These are phyloP conservation scores for Drosophila jambulina DNA, from an alignment of 1,140 invertebrate species.

Conservation along the genomic window DNA sequence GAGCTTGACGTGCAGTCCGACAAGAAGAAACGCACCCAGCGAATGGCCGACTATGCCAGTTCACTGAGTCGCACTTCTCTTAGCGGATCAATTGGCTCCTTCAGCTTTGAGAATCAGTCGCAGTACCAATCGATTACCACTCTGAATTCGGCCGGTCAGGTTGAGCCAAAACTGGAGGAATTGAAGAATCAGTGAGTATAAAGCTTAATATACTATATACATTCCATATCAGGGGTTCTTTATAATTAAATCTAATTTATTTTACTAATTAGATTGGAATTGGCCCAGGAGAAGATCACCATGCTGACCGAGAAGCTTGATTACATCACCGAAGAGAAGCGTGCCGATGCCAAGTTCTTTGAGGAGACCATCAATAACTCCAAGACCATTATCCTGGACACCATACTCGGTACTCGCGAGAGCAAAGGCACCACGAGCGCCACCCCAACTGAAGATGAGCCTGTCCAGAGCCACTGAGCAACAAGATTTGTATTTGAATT, in stretches of 20 bases:
- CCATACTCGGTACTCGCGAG: slow-evolving; percentile 44
- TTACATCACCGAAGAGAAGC: slow-evolving; percentile 66
- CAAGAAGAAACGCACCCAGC: slow-evolving; percentile 77
- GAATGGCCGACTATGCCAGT: slow-evolving; percentile 72
- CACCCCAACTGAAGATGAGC: not conserved
- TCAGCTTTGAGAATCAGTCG: slow-evolving; percentile 74
- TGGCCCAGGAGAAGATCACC: slow-evolving; percentile 77
- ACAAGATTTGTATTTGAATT: slow-evolving; percentile 34
- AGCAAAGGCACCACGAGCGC: slow-evolving; percentile 3
- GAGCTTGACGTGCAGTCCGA: slow-evolving; percentile 74
- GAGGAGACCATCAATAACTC: slow-evolving; percentile 70
- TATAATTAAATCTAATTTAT: not conserved
- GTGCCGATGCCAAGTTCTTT: slow-evolving; percentile 72
- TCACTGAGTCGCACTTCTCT: slow-evolving; percentile 61
- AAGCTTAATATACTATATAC: not conserved
- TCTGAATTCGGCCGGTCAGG: slow-evolving; percentile 15
- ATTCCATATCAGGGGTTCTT: too few relatives aligned
- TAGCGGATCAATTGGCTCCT: slow-evolving; percentile 68
- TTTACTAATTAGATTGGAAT: slow-evolving; percentile 46
- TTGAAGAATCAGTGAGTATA: slow-evolving; percentile 66
- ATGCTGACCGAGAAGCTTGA: slow-evolving; percentile 71
- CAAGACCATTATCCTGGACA: slow-evolving; percentile 73
- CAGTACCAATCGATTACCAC: slow-evolving; percentile 42
- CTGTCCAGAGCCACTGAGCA: not conserved
- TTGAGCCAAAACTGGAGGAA: slow-evolving; percentile 56